Percentiles rank a stretch among this genome's conserved stretches.
phyloP scores from a whole-genome alignment of 1,140 invertebrate species.

The Drosophila guanche region DNA sequence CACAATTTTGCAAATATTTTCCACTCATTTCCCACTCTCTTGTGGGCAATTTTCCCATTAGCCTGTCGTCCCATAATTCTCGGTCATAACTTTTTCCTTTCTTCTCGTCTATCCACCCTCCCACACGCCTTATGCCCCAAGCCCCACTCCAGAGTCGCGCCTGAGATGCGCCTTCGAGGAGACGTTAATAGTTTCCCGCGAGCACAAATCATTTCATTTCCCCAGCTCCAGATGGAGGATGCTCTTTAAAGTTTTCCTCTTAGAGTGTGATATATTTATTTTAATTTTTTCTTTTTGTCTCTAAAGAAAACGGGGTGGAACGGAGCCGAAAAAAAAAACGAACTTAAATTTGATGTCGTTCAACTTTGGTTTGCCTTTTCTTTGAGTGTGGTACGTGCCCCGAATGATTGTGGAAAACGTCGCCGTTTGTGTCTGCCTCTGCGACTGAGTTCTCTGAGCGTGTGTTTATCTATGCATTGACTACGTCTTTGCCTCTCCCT shows the following conservation, averaged over 20 bases:
- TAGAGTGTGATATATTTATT: slow-evolving; percentile 59
- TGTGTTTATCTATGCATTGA: slow-evolving; percentile 58
- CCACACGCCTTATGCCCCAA: slow-evolving; percentile 38
- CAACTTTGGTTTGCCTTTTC: slow-evolving; percentile 49
- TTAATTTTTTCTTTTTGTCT: slow-evolving; percentile 59
- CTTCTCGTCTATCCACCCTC: slow-evolving; percentile 10
- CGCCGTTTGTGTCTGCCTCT: too few relatives aligned
- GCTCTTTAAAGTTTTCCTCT: slow-evolving; percentile 37
- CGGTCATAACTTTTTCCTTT: slow-evolving; percentile 46
- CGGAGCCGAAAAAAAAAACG: slow-evolving; percentile 17
- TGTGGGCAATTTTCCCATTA: slow-evolving; percentile 45
- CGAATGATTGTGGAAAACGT: slow-evolving; percentile 26
- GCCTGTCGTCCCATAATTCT: slow-evolving; percentile 72
- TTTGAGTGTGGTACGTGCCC: slow-evolving; percentile 61
- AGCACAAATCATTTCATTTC: slow-evolving; percentile 57
- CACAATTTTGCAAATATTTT: slow-evolving; percentile 51
- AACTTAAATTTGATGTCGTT: slow-evolving; percentile 70
- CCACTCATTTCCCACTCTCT: slow-evolving; percentile 1
- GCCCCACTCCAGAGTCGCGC: too few relatives aligned
- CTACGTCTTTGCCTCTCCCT: slow-evolving; percentile 15
- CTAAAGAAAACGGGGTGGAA: not conserved
- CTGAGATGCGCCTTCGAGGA: slow-evolving; percentile 54
- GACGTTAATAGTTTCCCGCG: slow-evolving; percentile 58
- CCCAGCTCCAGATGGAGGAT: slow-evolving; percentile 8
- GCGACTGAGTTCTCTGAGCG: slow-evolving; percentile 9